Conservation (phyloP, 2,797 vertebrate species). For the Nannoperca obscura region DNA sequence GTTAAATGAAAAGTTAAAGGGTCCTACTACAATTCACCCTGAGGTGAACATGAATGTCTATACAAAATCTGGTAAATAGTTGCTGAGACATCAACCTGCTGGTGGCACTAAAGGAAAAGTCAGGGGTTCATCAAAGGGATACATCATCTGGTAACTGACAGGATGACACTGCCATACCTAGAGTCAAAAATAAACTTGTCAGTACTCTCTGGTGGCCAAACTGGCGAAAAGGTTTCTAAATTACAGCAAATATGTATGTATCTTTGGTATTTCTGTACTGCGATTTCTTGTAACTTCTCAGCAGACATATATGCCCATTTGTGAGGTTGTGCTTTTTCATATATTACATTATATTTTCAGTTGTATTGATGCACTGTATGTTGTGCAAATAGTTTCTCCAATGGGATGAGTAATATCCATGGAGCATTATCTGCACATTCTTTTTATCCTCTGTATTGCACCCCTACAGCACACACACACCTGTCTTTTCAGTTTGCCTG, state of each 20-base stretch:
- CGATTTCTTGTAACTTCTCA: not conserved
- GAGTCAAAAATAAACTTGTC: not conserved
- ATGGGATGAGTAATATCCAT: not conserved
- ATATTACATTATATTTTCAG: not conserved
- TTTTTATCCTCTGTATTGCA: slow-evolving; percentile 1
- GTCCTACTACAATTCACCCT: not conserved
- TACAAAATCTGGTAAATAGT: not conserved
- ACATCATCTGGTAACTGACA: not conserved
- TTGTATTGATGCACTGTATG: not conserved
- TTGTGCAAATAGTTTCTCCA: not conserved
- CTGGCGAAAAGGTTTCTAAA: not conserved
- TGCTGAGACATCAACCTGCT: not conserved
- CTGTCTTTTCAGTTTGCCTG: slow-evolving; percentile 37
- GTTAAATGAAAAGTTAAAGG: not conserved
- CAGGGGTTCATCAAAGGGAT: not conserved
- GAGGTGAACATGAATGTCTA: not conserved
- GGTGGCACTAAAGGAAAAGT: not conserved
- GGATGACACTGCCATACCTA: not conserved
- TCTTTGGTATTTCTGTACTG: not conserved
- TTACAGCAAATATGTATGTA: not conserved
- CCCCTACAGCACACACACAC: not conserved
- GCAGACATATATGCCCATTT: not conserved
- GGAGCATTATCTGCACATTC: slow-evolving; percentile 1
- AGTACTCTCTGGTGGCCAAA: not conserved
- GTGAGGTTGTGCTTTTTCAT: not conserved